Conservation (phyloP, 2,113 vertebrate species). For the Poeciliopsis turrubarensis region DNA sequence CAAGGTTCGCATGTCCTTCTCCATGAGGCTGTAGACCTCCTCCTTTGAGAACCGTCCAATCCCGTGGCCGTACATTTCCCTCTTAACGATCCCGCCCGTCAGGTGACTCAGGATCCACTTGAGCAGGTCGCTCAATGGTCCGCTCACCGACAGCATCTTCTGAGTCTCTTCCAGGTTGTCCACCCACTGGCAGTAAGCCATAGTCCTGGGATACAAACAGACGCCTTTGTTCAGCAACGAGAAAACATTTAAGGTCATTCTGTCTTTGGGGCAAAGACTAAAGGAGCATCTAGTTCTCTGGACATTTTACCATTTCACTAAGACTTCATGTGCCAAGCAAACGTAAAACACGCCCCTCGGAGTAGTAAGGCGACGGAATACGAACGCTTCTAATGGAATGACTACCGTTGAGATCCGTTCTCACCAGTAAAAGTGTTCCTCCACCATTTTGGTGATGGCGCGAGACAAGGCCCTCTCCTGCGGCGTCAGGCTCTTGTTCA, state of each 20-base stretch:
- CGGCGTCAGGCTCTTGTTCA: constrained; percentile 89
- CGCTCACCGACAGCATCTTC: constrained; percentile 93
- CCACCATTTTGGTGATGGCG: constrained; percentile 95
- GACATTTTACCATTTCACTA: not conserved
- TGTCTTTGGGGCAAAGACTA: not conserved
- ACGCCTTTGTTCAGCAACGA: not conserved
- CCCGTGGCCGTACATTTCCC: constrained; percentile 97
- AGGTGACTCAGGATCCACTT: constrained; percentile 96
- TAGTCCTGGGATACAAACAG: constrained; percentile 82
- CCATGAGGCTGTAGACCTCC: constrained; percentile 94
- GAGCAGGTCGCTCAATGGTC: constrained; percentile 92
- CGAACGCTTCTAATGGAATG: no score
- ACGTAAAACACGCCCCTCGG: no score
- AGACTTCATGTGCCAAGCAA: not conserved
- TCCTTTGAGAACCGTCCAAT: constrained; percentile 97
- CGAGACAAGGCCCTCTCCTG: constrained; percentile 92
- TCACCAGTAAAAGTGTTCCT: constrained; percentile 99
- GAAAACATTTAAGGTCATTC: not conserved
- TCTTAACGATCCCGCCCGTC: constrained; percentile 92
- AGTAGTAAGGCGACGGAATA: no score
- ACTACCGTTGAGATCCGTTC: constrained; percentile 21
- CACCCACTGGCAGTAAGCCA: constrained; percentile 98
- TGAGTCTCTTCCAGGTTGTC: constrained; percentile 96
- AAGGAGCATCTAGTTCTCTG: not conserved
- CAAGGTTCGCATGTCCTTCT: constrained; percentile 97